Evolutionary conservation across 2,113 vertebrate genomes (phyloP).

Genomic region (Macheiramphus alcinus): DNA sequence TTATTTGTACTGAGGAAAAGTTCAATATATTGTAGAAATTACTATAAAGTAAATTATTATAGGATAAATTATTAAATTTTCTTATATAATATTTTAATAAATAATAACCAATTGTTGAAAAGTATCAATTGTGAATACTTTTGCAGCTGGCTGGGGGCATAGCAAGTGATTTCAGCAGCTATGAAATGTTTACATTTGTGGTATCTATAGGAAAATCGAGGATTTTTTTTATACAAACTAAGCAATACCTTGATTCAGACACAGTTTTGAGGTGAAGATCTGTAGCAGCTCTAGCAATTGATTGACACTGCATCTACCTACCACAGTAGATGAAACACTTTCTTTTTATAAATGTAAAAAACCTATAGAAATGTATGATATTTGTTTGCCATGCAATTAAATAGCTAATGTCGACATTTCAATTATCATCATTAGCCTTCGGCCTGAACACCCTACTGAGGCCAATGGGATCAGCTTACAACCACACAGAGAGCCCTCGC

Average conservation of each 20-base stretch:
- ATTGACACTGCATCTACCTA: background rate
- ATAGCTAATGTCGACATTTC: background rate
- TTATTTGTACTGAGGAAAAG: background rate
- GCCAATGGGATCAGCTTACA: background rate
- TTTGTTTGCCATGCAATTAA: conserved; percentile 24
- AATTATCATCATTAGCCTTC: conserved; percentile 15
- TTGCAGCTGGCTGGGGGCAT: background rate
- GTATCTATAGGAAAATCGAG: background rate
- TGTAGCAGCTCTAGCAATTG: background rate
- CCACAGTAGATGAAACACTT: background rate
- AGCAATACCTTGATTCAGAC: background rate
- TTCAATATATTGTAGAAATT: background rate
- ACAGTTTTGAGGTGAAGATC: background rate
- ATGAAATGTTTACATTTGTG: background rate
- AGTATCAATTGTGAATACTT: background rate
- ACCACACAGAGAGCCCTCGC: background rate
- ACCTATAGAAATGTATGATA: background rate
- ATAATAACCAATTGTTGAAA: background rate
- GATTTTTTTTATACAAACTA: background rate
- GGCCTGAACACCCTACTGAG: background rate
- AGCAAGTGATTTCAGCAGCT: background rate
- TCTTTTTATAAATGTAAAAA: background rate
- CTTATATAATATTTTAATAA: conserved; percentile 4
- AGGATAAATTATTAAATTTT: conserved; percentile 4
- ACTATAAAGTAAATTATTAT: background rate